A percentile compares a stretch with the other conserved stretches of the same genome.
Evolutionary conservation across 2,113 vertebrate genomes (phyloP).

Genomic region (Percopsis transmontana): DNA sequence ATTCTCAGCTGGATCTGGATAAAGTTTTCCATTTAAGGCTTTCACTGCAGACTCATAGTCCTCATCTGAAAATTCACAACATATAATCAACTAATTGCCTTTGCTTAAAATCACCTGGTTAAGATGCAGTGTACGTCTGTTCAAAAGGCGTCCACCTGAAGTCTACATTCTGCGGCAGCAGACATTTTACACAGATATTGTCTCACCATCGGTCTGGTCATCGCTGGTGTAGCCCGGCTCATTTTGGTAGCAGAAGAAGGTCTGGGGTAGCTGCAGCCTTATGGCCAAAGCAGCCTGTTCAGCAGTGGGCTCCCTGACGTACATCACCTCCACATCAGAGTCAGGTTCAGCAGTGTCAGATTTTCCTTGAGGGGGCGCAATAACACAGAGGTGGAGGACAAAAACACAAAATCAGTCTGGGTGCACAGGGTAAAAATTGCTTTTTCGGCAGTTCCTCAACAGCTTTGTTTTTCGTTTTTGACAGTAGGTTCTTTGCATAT

Average conservation of each 20-base stretch:
- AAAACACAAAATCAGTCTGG: not conserved
- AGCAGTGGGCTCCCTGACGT: slow-evolving; percentile 84
- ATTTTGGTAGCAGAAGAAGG: slow-evolving; percentile 96
- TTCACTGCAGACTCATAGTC: slow-evolving; percentile 91
- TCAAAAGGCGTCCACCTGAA: not conserved
- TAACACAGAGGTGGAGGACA: slow-evolving; percentile 19
- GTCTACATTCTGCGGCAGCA: not conserved
- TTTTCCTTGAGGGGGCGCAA: slow-evolving; percentile 45
- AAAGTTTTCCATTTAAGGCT: slow-evolving; percentile 90
- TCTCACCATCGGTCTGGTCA: slow-evolving; percentile 86
- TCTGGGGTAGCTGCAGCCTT: slow-evolving; percentile 85
- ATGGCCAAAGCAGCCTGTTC: slow-evolving; percentile 87
- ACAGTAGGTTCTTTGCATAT: slow-evolving; percentile 2
- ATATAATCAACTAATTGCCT: not conserved
- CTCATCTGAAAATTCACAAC: slow-evolving; percentile 83
- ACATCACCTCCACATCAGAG: slow-evolving; percentile 84
- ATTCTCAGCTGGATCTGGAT: slow-evolving; percentile 74
- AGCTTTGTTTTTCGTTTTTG: too few relatives aligned
- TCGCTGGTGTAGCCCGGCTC: slow-evolving; percentile 88
- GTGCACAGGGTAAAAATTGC: not conserved
- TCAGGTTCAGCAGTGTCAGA: slow-evolving; percentile 6
- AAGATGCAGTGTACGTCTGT: not conserved
- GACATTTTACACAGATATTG: not conserved
- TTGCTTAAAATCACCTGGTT: not conserved
- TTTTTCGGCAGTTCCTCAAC: not conserved